Base-by-base conservation (phyloP, 2,888 invertebrate species). In the Petrolisthes cinctipes region DNA sequence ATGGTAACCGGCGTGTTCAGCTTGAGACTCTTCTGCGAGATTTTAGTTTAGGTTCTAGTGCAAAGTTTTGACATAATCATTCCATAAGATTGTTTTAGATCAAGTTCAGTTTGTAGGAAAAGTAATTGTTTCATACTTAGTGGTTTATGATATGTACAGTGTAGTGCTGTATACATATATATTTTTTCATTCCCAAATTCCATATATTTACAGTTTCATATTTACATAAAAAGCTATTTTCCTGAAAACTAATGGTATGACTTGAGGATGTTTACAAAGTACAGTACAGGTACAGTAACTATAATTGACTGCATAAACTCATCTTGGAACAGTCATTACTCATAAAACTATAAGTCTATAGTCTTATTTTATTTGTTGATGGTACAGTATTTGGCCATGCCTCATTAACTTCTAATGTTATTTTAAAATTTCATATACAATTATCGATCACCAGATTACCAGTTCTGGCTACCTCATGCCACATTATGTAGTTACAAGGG, bases 1-100 rank as follows among this genome's bases (percentile, higher is more conserved):
- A n/a, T 7, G 71, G 6, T n/a, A 71, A 20, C 6, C 7, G 20
- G 20, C 20, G 20, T 71, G 14, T 71, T 14, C 71, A 71, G 71
- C 71, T 71, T 71, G 20, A 71, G 20, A n/a, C 71, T 71, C 20
- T 71, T 11, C 61, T 71, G 17, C 20, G 2, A 20, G 20, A 7
- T 71, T 7, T 71, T 14, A 71, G 71, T 7, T 20, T 71, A n/a
- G 71, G 61, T 61, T 20, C 7, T 71, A n/a, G 71, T 71, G 71
- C 20, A 71, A 4, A 4, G 14, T 71, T 71, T 71, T 71, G 20
- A 71, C 71, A 20, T 71, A 57, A 23, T 82, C 82, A 82, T 82
- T 82, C 82, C 82, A n/a, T 51, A 53, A 81, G 68, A 82, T 81
- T 61, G 37, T 81, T 82, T 82, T 53, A 82, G 81, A 82, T 71